These are phyloP conservation scores for Deilephila porcellus DNA, from an alignment of 2,888 invertebrate genomes.

Conservation along the genomic window DNA sequence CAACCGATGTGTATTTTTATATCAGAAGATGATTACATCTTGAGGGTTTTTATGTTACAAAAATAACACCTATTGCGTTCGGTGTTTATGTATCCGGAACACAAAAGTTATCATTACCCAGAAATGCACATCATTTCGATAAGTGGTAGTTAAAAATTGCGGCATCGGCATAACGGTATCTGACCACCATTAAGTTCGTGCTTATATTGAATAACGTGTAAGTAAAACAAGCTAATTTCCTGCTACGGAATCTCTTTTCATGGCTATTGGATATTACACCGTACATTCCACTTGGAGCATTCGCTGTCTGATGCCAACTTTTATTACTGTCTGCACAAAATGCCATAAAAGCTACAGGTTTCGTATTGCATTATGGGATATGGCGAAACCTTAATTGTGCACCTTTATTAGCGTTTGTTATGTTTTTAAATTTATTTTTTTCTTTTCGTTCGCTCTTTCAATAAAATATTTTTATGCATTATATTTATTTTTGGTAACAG, in stretches of 20 bases:
- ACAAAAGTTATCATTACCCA: slow-evolving; percentile 52
- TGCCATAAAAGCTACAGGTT: slow-evolving; percentile 28
- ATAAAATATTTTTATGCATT: neutral
- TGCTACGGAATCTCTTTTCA: slow-evolving; percentile 62
- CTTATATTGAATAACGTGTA: slow-evolving; percentile 64
- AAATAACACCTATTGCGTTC: slow-evolving; percentile 38
- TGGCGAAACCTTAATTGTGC: slow-evolving; percentile 15
- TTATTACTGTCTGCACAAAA: slow-evolving; percentile 29
- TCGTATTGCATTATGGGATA: slow-evolving; percentile 16
- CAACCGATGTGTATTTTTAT: neutral
- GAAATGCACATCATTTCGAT: slow-evolving; percentile 58
- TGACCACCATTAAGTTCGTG: slow-evolving; percentile 66
- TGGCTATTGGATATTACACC: slow-evolving; percentile 61
- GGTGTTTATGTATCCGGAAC: slow-evolving; percentile 47
- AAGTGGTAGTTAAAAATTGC: slow-evolving; percentile 65
- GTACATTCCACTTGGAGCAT: slow-evolving; percentile 43
- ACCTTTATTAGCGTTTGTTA: slow-evolving; percentile 1
- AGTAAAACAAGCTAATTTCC: slow-evolving; percentile 73
- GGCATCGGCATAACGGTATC: slow-evolving; percentile 69
- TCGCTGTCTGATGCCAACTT: slow-evolving; percentile 33
- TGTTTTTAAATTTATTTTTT: neutral
- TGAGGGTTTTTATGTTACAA: neutral
- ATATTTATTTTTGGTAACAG: neutral
- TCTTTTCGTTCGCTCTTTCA: neutral
- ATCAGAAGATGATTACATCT: neutral